Evolutionary conservation across 1,140 invertebrate genomes (phyloP).

Genomic region (Ptiloglossa arizonensis): DNA sequence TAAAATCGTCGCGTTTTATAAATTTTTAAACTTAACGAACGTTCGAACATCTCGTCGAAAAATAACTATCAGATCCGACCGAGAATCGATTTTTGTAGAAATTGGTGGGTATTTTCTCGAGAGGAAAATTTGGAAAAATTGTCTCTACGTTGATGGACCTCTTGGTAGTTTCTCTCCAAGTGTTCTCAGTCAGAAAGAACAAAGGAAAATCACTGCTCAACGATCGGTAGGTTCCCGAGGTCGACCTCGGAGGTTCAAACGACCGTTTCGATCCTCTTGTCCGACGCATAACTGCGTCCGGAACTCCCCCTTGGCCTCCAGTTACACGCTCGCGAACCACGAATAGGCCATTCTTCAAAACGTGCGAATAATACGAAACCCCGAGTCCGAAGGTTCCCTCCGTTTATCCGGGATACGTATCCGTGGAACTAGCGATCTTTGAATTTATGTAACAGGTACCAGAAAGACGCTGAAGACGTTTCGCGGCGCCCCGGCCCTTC

Average conservation of each 20-base stretch:
- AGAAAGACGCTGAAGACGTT: constrained; percentile 18
- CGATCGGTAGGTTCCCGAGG: too few species aligned
- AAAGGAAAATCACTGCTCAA: too few species aligned
- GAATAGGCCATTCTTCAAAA: constrained; percentile 21
- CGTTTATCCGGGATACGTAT: not conserved
- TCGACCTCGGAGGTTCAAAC: not conserved
- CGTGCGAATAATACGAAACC: constrained; percentile 31
- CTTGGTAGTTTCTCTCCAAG: too few species aligned
- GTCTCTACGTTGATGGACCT: too few species aligned
- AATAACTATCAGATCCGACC: too few species aligned
- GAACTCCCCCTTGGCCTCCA: not conserved
- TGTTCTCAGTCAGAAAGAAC: too few species aligned
- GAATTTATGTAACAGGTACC: constrained; percentile 33
- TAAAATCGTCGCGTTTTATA: too few species aligned
- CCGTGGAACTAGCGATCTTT: not conserved
- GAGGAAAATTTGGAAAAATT: too few species aligned
- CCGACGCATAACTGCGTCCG: constrained; percentile 8
- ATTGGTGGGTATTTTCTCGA: too few species aligned
- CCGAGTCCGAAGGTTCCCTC: not conserved
- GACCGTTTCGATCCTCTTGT: not conserved
- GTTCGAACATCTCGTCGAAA: too few species aligned
- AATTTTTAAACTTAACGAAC: too few species aligned
- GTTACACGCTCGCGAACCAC: constrained; percentile 12
- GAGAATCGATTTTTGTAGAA: too few species aligned
- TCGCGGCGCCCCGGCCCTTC: not conserved